Conservation (phyloP, 2,797 vertebrate genomes). For the Myotis pilosus region DNA sequence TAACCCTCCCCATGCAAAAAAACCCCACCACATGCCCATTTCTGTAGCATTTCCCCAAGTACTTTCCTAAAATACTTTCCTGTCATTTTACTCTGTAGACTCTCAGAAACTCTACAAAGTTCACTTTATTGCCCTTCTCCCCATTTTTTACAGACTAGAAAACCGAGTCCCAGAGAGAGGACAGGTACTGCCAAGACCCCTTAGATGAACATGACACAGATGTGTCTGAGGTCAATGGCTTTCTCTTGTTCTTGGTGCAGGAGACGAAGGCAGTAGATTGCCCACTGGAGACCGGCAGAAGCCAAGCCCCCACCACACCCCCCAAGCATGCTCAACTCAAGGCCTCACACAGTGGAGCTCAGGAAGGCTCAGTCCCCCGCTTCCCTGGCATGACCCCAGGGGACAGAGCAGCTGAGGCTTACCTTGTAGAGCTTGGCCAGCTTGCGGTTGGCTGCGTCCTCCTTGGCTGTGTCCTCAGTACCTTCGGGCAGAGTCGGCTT, state of each 20-base stretch:
- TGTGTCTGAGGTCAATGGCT: fast-evolving
- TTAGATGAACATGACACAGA: fast-evolving
- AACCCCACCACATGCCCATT: background rate
- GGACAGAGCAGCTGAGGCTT: background rate
- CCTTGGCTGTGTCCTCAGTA: conserved; percentile 86
- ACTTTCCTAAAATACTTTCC: background rate
- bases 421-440: conserved; percentile 98
- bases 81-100: background rate
- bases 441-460: conserved; percentile 92
- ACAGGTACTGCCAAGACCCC: too few relatives aligned
- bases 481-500: conserved; percentile 92
- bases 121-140: background rate
- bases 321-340: fast-evolving
- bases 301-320: fast-evolving
- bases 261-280: fast-evolving
- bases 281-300: fast-evolving
- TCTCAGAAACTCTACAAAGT: background rate
- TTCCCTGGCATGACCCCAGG: background rate
- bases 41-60: background rate
- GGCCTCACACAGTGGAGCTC: background rate
- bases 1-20: background rate
- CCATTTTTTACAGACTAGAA: background rate
- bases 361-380: background rate
- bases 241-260: background rate
- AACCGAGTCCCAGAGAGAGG: background rate